Evolutionary conservation across 2,113 vertebrate species (phyloP).

Genomic region (Petroica traversi): DNA sequence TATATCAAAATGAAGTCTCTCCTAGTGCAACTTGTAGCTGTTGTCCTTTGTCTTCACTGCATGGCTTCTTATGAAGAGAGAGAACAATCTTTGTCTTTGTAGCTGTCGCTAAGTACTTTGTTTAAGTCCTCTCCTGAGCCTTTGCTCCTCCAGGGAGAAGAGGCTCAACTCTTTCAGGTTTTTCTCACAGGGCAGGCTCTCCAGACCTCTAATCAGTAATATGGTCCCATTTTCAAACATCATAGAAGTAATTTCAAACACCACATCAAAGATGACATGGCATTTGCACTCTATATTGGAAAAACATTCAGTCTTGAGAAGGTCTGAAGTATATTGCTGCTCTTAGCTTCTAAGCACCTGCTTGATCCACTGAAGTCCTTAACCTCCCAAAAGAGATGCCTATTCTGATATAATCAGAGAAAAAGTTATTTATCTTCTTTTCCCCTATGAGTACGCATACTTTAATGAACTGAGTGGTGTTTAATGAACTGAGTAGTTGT

Average conservation of each 20-base stretch:
- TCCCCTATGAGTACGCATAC: background rate
- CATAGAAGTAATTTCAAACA: background rate
- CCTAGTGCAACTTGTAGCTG: background rate
- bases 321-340: accelerated
- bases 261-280: background rate
- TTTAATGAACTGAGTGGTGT: background rate
- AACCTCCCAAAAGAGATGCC: background rate
- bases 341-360: background rate
- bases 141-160: background rate
- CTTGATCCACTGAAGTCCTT: background rate
- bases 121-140: background rate
- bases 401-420: background rate
- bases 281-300: background rate
- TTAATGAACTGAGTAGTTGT: background rate
- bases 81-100: background rate
- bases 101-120: background rate
- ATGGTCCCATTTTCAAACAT: background rate
- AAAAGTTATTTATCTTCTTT: background rate
- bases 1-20: background rate
- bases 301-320: background rate
- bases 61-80: background rate
- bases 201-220: background rate
- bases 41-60: background rate
- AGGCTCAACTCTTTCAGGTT: background rate
- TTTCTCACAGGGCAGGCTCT: background rate